Evolutionary conservation across 2,113 vertebrate genomes (phyloP), one percentile per base, ranked within the genome.

Genomic region (Eublepharis macularius): DNA sequence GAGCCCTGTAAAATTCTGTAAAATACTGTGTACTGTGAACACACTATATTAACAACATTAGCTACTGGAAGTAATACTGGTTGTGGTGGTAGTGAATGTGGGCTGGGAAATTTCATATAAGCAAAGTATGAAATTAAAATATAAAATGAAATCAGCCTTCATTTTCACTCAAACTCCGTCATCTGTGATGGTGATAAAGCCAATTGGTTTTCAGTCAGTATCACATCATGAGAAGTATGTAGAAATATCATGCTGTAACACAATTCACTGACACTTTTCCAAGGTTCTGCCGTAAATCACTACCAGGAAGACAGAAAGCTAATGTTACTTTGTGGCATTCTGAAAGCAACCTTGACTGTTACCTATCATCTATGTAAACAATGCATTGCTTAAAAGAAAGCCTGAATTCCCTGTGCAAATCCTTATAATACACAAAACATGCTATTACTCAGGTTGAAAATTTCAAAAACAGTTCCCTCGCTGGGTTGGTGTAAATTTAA

Each of bases 271-370:
- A 69, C 89, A 86, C 70, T 82, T 86, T 41, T 24, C 60, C 82
- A 85, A 60, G 51, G 34, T 65, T 65, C 45, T 81, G 87, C 80
- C 66, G 75, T 70, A 89, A 89, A 90, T 82, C 81, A 87, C 86
- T 87, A 73, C 36, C 2, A 45, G 80, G 79, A 78, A 36, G 2
- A 4, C 43, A 89, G 68, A 77, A 73, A 86, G 80, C 77, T 70
- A 88, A 51, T 5, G 77, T 24, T 81, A 84, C 29, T 76, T 45
- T 80, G 66, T 65, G 68, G 68, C 82, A 34, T 83, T 89, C 43
- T 81, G 83, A 91, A 91, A 88, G 41, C 81, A 41, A 91, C 70
- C 19, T 45, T 70, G 77, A 69, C 83, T 90, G 87, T 36, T 87
- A 90, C 65, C 76, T 76, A 86, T 26, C 80, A 57, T 60, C 51